Base-by-base conservation (phyloP, 2,797 vertebrate species). In the Emys orbicularis region DNA sequence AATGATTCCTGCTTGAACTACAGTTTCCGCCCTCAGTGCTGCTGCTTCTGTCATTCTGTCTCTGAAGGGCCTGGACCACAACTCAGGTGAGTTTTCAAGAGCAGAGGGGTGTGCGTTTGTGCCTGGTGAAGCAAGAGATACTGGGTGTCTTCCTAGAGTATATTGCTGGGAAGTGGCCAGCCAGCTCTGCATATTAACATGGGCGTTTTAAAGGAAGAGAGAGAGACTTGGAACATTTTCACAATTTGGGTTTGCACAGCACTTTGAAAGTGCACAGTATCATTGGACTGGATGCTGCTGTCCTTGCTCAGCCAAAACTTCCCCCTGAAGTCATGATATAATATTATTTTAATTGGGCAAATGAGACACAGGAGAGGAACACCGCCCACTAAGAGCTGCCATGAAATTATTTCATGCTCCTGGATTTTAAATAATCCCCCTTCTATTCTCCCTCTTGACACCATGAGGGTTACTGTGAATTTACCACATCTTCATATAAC, bases 281-380 rank as follows among this genome's bases (percentile, higher is more conserved):
- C 89, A 56, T 89, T 92, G 94, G 95, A 96, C 94, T 92, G 89
- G 87, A 53, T 81, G 94, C 95, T 95, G 96, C 95, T 96, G 90
- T 59, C 93, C 94, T 96, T 94, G 80, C 84, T 96, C 94, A 91
- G 82, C 54, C 91, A 37, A 3, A 16, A 54, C 52, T 95, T 90
- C 90, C 89, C 96, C 96, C 90, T 95, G 94, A 95, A 96, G 95
- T 94, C 72, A 96, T 94, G 92, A 95, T 94, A 97, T 96, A 96
- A 94, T 94, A 94, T 80, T 72, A 41, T 88, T 95, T 95, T 96
- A 95, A 94, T 89, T 86, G 86, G 90, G 84, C 92, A 94, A 97
- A 93, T 0, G 18, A 96, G 81, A 94, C 81, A 82, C 86, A 92
- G 84, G 68, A 79, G 86, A 93, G 92, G 93, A 96, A 92, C 89